Evolutionary conservation across 2,888 invertebrate species (phyloP).

Genomic region (Melanotus villosus): DNA sequence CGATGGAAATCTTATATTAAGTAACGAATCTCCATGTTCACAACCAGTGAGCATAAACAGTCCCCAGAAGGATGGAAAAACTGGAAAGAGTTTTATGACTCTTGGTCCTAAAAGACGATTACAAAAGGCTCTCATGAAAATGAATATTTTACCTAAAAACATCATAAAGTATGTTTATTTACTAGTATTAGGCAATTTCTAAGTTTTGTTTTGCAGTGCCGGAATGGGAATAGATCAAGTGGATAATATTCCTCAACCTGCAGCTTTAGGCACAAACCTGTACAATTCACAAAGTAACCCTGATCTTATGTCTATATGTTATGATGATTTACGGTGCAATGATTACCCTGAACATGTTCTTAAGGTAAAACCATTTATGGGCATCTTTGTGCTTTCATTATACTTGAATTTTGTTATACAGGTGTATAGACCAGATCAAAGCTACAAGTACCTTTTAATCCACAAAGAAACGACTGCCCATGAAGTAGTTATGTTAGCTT

Average conservation of each 20-base stretch:
- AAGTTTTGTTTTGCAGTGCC: constrained; percentile 53
- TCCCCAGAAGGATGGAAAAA: constrained; percentile 75
- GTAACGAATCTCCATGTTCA: constrained; percentile 66
- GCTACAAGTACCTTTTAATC: constrained; percentile 96
- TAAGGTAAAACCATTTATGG: constrained; percentile 72
- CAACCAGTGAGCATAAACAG: constrained; percentile 75
- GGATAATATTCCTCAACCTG: constrained; percentile 72
- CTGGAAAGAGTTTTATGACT: constrained; percentile 85
- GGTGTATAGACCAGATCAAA: constrained; percentile 95
- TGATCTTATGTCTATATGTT: constrained; percentile 86
- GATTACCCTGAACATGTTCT: constrained; percentile 98
- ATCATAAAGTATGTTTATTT: constrained; percentile 71
- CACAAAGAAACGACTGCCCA: constrained; percentile 93
- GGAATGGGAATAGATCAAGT: constrained; percentile 75
- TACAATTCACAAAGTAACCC: constrained; percentile 93
- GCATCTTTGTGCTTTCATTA: constrained; percentile 1
- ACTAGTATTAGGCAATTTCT: background rate
- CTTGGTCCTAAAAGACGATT: constrained; percentile 87
- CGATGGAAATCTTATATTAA: constrained; percentile 70
- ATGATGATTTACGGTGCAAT: constrained; percentile 83
- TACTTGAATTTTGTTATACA: constrained; percentile 42
- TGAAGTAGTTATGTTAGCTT: constrained; percentile 96
- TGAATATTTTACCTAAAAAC: constrained; percentile 91
- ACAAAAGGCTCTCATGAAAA: constrained; percentile 88
- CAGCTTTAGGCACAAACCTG: constrained; percentile 75